A percentile compares a stretch with the other conserved stretches of the same genome.
Conservation (phyloP, 2,113 vertebrate genomes). For the Erythrolamprus reginae region DNA sequence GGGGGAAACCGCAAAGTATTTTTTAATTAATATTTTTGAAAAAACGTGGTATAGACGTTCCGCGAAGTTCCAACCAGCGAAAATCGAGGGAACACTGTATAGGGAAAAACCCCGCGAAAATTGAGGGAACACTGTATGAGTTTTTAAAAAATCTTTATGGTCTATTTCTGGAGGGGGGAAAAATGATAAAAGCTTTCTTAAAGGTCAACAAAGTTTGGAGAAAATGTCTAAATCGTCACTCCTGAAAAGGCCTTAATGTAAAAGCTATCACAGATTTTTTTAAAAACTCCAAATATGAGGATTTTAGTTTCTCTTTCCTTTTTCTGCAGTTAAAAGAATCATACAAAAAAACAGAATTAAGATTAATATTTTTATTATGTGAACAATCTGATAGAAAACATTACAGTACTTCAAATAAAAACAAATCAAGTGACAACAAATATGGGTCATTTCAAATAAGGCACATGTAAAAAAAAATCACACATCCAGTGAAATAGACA, state of each 20-base stretch:
- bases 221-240: neutral
- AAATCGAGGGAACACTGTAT: no score
- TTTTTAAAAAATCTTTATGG: neutral
- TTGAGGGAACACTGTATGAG: no score
- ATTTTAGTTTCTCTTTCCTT: neutral
- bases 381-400: conserved; percentile 60
- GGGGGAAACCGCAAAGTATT: no score
- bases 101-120: no score
- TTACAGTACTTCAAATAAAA: conserved; percentile 57
- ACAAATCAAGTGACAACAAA: conserved; percentile 60
- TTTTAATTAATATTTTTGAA: no score
- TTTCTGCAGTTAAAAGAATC: neutral
- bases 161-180: neutral
- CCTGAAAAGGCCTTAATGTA: neutral
- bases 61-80: no score
- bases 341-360: neutral
- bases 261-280: neutral
- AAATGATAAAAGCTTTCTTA: neutral
- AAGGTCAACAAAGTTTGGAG: neutral
- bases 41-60: no score
- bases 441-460: conserved; percentile 69
- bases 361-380: conserved; percentile 51
- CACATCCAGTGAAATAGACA: conserved; percentile 76
- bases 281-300: neutral
- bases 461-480: conserved; percentile 75